Base-by-base conservation (phyloP, 2,888 invertebrate genomes). In the Seira ritae region DNA sequence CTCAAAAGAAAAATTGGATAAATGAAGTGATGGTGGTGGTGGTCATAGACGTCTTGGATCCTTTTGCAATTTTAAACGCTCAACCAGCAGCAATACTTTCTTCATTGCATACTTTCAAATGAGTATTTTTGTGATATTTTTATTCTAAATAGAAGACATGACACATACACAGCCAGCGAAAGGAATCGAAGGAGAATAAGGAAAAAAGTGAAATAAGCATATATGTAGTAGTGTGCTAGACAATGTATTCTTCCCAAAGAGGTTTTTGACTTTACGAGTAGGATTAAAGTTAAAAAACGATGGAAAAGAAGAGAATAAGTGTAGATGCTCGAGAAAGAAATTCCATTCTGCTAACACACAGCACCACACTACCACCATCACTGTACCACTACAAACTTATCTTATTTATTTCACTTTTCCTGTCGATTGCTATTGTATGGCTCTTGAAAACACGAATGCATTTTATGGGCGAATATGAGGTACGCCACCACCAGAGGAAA, bases 221-320 rank as follows among this genome's bases (percentile, higher is more conserved):
- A 46, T 73, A n/a, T n/a, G n/a, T n/a, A n/a, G n/a, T n/a, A n/a
- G n/a, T n/a, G n/a, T n/a, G 74, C 70, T n/a, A 73, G 55, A 73
- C 22, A 80, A 71, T 55, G 76, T 76, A 82, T 82, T 72, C 68
- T 77, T 77, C 46, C 69, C 68, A 67, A 37, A 65, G 31, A 74
- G 65, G 60, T 68, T 78, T 78, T 78, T 83, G 83, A 83, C 83
- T 83, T 83, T 83, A 83, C 78, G 83, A 83, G 78, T 74, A 20
- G 74, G 74, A 82, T 82, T 82, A 82, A 82, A 83, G 70, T 72
- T 72, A 62, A 60, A 70, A 80, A 69, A 65, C 66, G 62, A 81
- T 20, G n/a, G 4, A 22, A 3, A 60, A 60, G 67, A 46, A 37
- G 68, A 68, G 15, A 50, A 22, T 3, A 62, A 20, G 68, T 24